Conservation (phyloP, 2,113 vertebrate genomes). For the Rhinopomastus cyanomelas region DNA sequence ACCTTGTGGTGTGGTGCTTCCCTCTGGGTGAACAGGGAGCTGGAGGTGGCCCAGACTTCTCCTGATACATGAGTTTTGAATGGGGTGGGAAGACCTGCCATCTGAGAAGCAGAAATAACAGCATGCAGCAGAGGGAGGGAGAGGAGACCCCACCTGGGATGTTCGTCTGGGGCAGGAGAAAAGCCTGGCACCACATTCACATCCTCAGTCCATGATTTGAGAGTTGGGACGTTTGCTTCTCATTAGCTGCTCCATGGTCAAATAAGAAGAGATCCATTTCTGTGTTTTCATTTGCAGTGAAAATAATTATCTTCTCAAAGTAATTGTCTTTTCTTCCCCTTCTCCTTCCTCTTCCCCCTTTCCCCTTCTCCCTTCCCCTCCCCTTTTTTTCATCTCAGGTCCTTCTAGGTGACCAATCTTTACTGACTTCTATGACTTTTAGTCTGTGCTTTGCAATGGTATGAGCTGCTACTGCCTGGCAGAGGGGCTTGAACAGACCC, state of each 20-base stretch:
- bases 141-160: not conserved
- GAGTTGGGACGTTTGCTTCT: not conserved
- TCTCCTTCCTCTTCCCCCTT: no score
- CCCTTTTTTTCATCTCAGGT: no score
- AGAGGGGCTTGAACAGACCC: no score
- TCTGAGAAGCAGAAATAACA: not conserved
- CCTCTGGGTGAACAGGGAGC: not conserved
- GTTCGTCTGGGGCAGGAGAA: not conserved
- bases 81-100: not conserved
- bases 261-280: not conserved
- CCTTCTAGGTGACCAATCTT: no score
- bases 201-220: accelerated
- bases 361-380: no score
- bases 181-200: not conserved
- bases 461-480: no score
- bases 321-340: no score
- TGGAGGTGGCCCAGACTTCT: not conserved
- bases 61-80: not conserved
- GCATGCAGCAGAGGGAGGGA: not conserved
- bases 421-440: no score
- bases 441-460: no score
- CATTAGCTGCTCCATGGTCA: not conserved
- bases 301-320: not conserved
- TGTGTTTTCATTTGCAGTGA: not conserved
- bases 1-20: not conserved